Conservation (phyloP, 2,113 vertebrate genomes). For the Crotophaga sulcirostris region DNA sequence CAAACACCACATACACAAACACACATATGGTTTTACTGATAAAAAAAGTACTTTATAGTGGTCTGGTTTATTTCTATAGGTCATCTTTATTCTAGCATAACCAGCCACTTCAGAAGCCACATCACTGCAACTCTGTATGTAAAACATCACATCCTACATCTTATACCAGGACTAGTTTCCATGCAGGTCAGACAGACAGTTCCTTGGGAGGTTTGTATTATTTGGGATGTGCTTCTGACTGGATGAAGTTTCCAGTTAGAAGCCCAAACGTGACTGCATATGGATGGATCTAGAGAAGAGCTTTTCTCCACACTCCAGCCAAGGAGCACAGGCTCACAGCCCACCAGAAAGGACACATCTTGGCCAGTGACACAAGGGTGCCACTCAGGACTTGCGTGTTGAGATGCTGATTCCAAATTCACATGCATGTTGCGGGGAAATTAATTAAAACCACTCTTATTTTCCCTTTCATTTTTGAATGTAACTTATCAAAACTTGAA, state of each 20-base stretch:
- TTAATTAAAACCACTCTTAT: neutral
- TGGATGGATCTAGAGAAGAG: neutral
- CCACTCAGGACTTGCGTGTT: rapidly evolving
- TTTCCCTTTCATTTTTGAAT: neutral
- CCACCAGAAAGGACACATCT: neutral
- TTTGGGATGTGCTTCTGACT: neutral
- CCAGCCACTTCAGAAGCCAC: neutral
- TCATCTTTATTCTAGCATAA: neutral
- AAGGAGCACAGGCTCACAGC: neutral
- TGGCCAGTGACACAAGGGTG: neutral
- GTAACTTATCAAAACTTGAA: neutral
- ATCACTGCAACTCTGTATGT: neutral
- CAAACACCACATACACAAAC: neutral
- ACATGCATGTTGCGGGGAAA: neutral
- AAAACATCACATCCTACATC: neutral
- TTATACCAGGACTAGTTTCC: neutral
- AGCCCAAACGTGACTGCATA: neutral
- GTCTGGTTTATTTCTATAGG: neutral
- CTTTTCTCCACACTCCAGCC: neutral
- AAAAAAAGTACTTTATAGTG: neutral
- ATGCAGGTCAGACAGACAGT: neutral
- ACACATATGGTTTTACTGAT: neutral
- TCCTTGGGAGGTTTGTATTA: neutral
- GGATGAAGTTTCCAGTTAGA: neutral
- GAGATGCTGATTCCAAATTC: neutral